Base-by-base conservation (phyloP, 2,888 invertebrate genomes). In the Lapara coniferarum region DNA sequence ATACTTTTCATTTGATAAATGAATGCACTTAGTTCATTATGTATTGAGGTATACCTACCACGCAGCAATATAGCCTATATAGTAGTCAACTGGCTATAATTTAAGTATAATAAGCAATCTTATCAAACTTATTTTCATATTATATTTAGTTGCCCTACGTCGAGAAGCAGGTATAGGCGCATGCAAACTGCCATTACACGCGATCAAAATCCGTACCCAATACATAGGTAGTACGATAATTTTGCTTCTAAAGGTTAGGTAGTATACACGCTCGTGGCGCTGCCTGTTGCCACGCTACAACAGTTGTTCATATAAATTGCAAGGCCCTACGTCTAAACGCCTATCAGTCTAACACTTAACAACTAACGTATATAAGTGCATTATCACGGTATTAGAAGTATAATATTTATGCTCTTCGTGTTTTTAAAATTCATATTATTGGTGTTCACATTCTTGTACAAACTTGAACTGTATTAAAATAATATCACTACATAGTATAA, bases 201-300 rank as follows among this genome's bases (percentile, higher is more conserved):
- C 49, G 19, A 63, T 63, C 63, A 19, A 63, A 63, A 63, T 63
- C 49, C 63, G 63, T 46, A 49, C 63, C 63, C 49, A 63, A 63
- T 63, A 19, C 46, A 63, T 63, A 63, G 16, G 59, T 46, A 46
- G 16, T 16, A 46, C 19, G 19, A 63, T 63, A 46, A 63, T 49
- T 49, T 46, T 19, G 19, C 49, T 66, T 51, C 51, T 66, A 66
- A 66, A 66, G 52, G 63, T 19, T 46, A 63, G 19, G 12, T 13
- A 19, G 63, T 57, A 14, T 63, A 19, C 49, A 49, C 13, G 49
- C 2, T 13, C 49, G 19, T 63, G 6, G 63, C 49, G 19, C 19
- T 19, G 49, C 0, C 19, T 63, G 63, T 63, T 49, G 19, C 63
- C 46, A 63, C 19, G 46, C 63, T 49, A 46, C 59, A 49, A 63